These are phyloP conservation scores for Protodeltote pygarga DNA, from an alignment of 2,888 invertebrate species.

Conservation along the genomic window DNA sequence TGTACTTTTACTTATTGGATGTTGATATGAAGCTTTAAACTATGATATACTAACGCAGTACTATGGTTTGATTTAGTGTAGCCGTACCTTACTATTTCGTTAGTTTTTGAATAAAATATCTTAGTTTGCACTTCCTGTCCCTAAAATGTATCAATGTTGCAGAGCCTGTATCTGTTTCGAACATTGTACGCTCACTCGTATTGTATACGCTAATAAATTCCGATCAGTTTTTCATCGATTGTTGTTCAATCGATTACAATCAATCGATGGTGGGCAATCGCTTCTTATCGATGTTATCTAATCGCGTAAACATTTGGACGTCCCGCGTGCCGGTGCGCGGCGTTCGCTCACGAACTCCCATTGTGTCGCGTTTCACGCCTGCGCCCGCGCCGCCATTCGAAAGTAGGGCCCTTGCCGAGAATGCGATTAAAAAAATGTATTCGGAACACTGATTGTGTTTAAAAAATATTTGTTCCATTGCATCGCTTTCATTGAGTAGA, in stretches of 20 bases:
- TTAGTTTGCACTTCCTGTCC: not conserved
- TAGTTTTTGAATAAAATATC: not conserved
- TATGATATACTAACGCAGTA: not conserved
- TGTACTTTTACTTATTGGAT: conserved; percentile 5
- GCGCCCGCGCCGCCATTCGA: conserved; percentile 61
- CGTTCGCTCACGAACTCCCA: conserved; percentile 66
- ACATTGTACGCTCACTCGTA: conserved; percentile 15
- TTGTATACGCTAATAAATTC: conserved; percentile 36
- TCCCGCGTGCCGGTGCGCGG: conserved; percentile 53
- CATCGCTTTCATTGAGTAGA: conserved; percentile 25
- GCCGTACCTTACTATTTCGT: not conserved
- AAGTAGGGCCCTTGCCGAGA: conserved; percentile 61
- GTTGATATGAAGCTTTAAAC: not conserved
- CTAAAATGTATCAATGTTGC: conserved; percentile 18
- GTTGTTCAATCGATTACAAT: conserved; percentile 55
- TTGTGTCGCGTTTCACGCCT: conserved; percentile 77
- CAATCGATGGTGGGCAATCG: conserved; percentile 63
- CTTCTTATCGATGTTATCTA: conserved; percentile 67
- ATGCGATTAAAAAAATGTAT: conserved; percentile 63
- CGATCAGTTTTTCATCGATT: conserved; percentile 52
- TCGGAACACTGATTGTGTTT: conserved; percentile 57
- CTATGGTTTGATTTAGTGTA: not conserved
- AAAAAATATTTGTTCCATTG: conserved; percentile 55
- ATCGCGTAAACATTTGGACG: conserved; percentile 81
- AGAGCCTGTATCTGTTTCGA: conserved; percentile 7